phyloP scores from a whole-genome alignment of 2,888 invertebrate genomes.

The Ochropacha duplaris region DNA sequence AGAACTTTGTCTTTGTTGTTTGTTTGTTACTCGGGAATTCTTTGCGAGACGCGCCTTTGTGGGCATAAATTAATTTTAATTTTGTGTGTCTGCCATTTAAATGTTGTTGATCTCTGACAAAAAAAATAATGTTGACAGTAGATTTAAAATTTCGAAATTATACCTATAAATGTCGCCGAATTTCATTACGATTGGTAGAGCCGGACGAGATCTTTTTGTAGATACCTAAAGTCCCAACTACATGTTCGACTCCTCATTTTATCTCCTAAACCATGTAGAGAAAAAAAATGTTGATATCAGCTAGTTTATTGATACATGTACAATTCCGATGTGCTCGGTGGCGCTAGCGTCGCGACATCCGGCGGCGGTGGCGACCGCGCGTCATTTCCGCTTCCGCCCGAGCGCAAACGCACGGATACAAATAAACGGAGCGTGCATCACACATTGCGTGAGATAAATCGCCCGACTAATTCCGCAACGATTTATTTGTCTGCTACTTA shows the following conservation, averaged over 20 bases:
- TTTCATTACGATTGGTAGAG: too few relatives aligned
- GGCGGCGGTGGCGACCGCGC: conserved; percentile 53
- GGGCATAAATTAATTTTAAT: conserved; percentile 61
- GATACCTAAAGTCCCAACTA: too few relatives aligned
- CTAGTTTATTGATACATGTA: conserved; percentile 18
- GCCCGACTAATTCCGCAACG: conserved; percentile 60
- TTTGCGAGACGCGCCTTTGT: conserved; percentile 41
- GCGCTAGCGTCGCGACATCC: conserved; percentile 65
- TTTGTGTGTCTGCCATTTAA: conserved; percentile 37
- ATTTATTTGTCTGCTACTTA: conserved; percentile 49
- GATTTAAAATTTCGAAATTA: too few relatives aligned
- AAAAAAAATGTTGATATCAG: background rate
- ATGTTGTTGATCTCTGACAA: conserved; percentile 27
- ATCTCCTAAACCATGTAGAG: background rate
- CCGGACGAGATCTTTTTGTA: too few relatives aligned
- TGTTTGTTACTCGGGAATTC: conserved; percentile 59
- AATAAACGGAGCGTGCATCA: conserved; percentile 66
- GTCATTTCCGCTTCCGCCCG: conserved; percentile 63
- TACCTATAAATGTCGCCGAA: too few relatives aligned
- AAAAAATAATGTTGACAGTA: too few relatives aligned
- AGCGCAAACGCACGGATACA: conserved; percentile 40
- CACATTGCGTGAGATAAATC: conserved; percentile 73
- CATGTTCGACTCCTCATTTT: too few relatives aligned
- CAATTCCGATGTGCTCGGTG: conserved; percentile 12
- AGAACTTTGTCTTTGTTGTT: conserved; percentile 63